Evolutionary conservation across 2,797 vertebrate genomes (phyloP).

Genomic region (Pangasius sanitwongsei): DNA sequence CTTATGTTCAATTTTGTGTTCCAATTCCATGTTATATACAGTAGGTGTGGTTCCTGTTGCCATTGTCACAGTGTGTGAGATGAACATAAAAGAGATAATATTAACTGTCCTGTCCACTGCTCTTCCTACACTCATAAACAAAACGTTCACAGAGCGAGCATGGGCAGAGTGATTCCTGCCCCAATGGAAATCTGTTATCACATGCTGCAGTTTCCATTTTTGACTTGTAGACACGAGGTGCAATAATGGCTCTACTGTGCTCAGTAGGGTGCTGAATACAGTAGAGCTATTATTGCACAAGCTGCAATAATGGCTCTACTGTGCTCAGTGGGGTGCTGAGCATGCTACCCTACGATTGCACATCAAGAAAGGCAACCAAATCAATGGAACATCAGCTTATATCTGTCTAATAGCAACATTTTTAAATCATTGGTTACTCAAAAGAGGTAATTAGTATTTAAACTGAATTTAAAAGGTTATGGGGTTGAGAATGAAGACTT

Average conservation of each 20-base stretch:
- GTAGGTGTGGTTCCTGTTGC: background rate
- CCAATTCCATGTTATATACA: background rate
- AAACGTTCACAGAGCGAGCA: background rate
- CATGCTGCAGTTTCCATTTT: background rate
- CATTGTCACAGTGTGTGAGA: background rate
- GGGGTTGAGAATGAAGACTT: background rate
- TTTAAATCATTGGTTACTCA: background rate
- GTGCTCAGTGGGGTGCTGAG: background rate
- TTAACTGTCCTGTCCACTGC: background rate
- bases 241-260: background rate
- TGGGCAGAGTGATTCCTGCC: background rate
- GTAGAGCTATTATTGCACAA: background rate
- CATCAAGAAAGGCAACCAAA: background rate
- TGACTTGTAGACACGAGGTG: background rate
- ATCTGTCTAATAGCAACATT: background rate
- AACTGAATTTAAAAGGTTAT: no score
- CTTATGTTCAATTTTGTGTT: background rate
- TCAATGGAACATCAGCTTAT: background rate
- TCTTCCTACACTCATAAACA: background rate
- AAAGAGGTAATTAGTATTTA: background rate
- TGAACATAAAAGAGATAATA: background rate
- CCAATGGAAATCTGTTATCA: background rate
- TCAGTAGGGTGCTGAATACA: background rate
- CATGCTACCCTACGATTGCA: background rate
- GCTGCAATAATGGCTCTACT: background rate